Conservation (phyloP, 2,888 invertebrate species). For the Athalia rosae region DNA sequence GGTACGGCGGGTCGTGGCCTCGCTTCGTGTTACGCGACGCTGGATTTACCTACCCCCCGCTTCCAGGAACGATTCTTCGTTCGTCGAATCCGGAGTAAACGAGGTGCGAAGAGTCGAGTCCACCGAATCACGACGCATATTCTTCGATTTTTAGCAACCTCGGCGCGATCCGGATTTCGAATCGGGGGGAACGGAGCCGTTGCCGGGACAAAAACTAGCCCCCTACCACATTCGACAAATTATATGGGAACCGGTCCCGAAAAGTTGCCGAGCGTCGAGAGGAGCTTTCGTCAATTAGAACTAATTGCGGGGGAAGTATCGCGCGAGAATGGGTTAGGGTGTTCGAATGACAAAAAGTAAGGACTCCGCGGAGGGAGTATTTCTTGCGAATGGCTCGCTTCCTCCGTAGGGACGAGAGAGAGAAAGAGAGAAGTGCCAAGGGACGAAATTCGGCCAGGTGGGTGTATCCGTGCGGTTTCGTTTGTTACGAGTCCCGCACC, state of each 20-base stretch:
- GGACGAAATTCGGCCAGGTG: no score
- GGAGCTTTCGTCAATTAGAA: background rate
- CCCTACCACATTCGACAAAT: background rate
- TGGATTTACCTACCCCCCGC: no score
- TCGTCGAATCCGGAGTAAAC: conserved; percentile 28
- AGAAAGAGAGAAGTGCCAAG: background rate
- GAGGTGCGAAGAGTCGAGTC: conserved; percentile 33
- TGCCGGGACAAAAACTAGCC: background rate
- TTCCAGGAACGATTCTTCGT: background rate
- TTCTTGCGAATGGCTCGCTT: background rate
- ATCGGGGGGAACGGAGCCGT: background rate
- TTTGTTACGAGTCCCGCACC: no score
- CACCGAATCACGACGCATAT: no score
- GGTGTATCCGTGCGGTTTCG: no score
- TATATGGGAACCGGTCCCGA: no score
- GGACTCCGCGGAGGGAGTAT: background rate
- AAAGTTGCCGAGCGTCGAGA: no score
- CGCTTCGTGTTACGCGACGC: no score
- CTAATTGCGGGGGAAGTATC: background rate
- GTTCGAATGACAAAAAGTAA: background rate
- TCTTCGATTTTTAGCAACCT: background rate
- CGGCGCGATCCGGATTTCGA: background rate
- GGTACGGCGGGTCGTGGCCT: background rate
- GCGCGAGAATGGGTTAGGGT: background rate
- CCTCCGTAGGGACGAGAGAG: background rate